phyloP scores from a whole-genome alignment of 2,797 vertebrate species.

The Pachyuromys duprasi region DNA sequence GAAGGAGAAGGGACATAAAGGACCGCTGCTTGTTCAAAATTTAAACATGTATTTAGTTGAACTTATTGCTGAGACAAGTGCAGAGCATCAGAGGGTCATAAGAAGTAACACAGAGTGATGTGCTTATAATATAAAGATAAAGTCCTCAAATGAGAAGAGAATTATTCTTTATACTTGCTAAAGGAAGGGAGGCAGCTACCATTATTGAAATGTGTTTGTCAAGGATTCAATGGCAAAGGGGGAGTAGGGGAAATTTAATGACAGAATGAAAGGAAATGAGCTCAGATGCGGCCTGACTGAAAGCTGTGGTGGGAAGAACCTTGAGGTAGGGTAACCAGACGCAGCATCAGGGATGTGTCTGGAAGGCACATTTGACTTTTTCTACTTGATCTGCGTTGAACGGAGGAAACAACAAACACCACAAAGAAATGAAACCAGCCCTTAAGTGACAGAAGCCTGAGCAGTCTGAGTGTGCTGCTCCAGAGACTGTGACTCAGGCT shows the following conservation, averaged over 20 bases:
- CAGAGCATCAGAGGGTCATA: neutral
- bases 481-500: neutral
- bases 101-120: neutral
- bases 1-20: neutral
- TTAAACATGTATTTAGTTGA: neutral
- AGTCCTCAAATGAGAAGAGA: neutral
- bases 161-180: neutral
- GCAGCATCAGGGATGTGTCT: neutral
- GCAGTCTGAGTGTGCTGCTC: neutral
- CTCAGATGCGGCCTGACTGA: neutral
- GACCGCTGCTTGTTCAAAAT: neutral
- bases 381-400: slow-evolving; percentile 10
- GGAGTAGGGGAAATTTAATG: neutral
- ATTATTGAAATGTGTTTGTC: neutral
- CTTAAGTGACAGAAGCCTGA: neutral
- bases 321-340: neutral
- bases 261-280: neutral
- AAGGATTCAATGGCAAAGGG: neutral
- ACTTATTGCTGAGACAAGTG: neutral
- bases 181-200: neutral
- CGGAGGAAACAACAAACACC: neutral
- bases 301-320: neutral
- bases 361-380: neutral
- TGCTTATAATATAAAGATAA: neutral
- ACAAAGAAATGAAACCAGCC: neutral